A percentile compares a stretch with the other conserved stretches of the same genome.
These are phyloP conservation scores for Venustoraphidia nigricollis DNA, from an alignment of 2,888 invertebrate species.

Conservation along the genomic window DNA sequence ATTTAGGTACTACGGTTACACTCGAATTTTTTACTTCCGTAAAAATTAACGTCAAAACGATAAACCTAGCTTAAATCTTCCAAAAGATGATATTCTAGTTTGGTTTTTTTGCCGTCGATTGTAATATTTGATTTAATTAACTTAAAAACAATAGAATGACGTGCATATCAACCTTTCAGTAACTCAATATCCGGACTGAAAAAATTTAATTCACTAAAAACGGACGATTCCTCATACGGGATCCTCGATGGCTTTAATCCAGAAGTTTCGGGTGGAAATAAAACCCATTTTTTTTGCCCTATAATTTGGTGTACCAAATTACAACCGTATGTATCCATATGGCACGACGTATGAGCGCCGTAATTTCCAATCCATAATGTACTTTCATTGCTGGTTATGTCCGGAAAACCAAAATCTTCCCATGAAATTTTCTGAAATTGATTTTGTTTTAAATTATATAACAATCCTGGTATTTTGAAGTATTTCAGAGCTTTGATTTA, in stretches of 20 bases:
- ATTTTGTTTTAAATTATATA: conserved; percentile 13
- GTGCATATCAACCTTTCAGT: conserved; percentile 21
- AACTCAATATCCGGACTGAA: conserved; percentile 42
- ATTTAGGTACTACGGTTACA: too few relatives aligned
- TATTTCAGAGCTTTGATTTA: conserved; percentile 23
- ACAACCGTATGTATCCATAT: conserved; percentile 86
- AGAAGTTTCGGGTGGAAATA: conserved; percentile 69
- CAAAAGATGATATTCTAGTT: too few relatives aligned
- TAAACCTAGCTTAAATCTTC: too few relatives aligned
- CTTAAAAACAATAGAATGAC: too few relatives aligned
- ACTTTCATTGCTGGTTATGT: conserved; percentile 47
- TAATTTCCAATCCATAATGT: conserved; percentile 80
- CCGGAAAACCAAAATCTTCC: conserved; percentile 54
- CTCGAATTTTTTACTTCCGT: too few relatives aligned
- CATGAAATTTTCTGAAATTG: conserved; percentile 36
- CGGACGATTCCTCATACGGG: conserved; percentile 93
- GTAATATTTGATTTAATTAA: too few relatives aligned
- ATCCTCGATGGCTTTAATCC: conserved; percentile 64
- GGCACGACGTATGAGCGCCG: conserved; percentile 86
- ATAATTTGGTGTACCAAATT: conserved; percentile 81
- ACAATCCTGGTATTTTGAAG: conserved; percentile 18
- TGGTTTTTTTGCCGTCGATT: too few relatives aligned
- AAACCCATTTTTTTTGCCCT: conserved; percentile 84
- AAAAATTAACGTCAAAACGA: too few relatives aligned
- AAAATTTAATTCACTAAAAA: conserved; percentile 76